Conservation (phyloP, 1,140 invertebrate genomes). For the Zeugodacus cucurbitae region DNA sequence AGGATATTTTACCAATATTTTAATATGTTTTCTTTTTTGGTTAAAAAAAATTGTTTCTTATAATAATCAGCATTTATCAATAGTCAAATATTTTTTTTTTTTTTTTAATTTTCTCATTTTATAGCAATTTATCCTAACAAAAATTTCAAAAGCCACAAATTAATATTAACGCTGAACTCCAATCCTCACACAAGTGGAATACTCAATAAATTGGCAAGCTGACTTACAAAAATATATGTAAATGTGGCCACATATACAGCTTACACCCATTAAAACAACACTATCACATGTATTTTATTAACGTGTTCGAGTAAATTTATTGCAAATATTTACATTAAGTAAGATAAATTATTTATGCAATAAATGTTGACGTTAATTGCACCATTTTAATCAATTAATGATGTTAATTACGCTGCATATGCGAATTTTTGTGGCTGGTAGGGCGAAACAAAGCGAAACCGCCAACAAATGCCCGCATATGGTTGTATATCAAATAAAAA, state of each 20-base stretch:
- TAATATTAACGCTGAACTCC: too few species aligned
- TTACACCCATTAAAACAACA: background rate
- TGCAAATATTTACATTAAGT: background rate
- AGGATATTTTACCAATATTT: too few species aligned
- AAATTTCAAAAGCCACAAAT: too few species aligned
- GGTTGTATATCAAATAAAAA: background rate
- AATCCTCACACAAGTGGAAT: too few species aligned
- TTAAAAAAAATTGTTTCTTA: too few species aligned
- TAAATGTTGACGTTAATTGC: slow-evolving; percentile 22
- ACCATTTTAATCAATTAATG: slow-evolving; percentile 6
- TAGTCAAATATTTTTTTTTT: too few species aligned
- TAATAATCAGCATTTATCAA: too few species aligned
- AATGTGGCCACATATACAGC: background rate
- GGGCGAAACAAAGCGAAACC: background rate
- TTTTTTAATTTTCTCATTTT: too few species aligned
- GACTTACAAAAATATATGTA: too few species aligned
- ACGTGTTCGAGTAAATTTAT: background rate
- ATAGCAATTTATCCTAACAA: too few species aligned
- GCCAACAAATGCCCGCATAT: background rate
- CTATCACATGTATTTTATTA: background rate
- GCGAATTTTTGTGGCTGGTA: background rate
- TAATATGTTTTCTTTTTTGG: too few species aligned
- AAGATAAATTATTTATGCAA: background rate
- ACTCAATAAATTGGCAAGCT: too few species aligned
- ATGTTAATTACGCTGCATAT: background rate